phyloP scores from a whole-genome alignment of 2,797 vertebrate genomes.

The Numenius phaeopus region DNA sequence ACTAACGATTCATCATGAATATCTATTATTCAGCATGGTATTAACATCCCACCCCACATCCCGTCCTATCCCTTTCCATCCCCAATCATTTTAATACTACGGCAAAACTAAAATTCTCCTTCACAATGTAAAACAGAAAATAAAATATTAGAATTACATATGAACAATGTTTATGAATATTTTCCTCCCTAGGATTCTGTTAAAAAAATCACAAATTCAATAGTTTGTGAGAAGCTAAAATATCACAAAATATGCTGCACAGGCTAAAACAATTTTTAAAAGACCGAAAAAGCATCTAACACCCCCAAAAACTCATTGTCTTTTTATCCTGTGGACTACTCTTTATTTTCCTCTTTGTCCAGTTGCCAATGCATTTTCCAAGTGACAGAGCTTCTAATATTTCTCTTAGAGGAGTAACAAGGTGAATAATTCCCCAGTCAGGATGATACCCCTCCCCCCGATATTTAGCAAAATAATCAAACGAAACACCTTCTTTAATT shows the following conservation, averaged over 20 bases:
- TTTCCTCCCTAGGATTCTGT: not conserved
- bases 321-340: not conserved
- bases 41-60: not conserved
- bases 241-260: not conserved
- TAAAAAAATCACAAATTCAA: not conserved
- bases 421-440: not conserved
- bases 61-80: not conserved
- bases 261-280: not conserved
- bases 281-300: not conserved
- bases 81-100: not conserved
- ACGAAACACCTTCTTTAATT: constrained; percentile 31
- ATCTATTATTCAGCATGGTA: not conserved
- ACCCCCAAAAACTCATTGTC: not conserved
- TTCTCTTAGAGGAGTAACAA: constrained; percentile 16
- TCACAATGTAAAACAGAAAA: not conserved
- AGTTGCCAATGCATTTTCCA: not conserved
- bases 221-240: not conserved
- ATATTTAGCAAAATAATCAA: constrained; percentile 36
- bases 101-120: not conserved
- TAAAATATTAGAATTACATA: not conserved
- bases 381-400: not conserved
- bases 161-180: not conserved
- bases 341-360: not conserved
- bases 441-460: not conserved
- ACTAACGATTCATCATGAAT: not conserved